Conservation (phyloP, 2,888 invertebrate genomes). For the Cloeon dipterum region DNA sequence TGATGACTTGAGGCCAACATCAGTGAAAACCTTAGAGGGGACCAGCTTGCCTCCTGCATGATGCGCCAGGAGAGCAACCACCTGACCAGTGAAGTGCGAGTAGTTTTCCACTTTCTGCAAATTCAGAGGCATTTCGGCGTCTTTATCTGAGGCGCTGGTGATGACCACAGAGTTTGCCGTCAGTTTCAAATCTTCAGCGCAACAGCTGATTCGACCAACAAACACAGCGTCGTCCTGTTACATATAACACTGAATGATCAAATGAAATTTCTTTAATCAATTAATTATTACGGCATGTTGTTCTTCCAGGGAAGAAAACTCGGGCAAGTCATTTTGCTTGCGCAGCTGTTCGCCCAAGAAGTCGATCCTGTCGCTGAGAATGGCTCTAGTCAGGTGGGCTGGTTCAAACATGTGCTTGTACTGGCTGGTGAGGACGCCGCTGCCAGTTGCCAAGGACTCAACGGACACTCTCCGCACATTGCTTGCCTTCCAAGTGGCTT, state of each 20-base stretch:
- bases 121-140: slow-evolving; percentile 22
- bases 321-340: slow-evolving; percentile 10
- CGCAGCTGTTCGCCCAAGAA: slow-evolving; percentile 14
- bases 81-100: slow-evolving; percentile 57
- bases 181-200: slow-evolving; percentile 39
- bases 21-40: not conserved
- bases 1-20: not conserved
- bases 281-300: slow-evolving; percentile 6
- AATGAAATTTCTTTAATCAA: not conserved
- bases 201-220: slow-evolving; percentile 53
- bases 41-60: slow-evolving; percentile 9
- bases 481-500: slow-evolving; percentile 1
- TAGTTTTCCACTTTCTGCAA: slow-evolving; percentile 28
- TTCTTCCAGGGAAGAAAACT: slow-evolving; percentile 12
- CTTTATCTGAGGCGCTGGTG: slow-evolving; percentile 30
- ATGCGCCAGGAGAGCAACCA: slow-evolving; percentile 47
- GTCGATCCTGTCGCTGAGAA: slow-evolving; percentile 19
- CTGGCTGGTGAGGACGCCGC: slow-evolving; percentile 7
- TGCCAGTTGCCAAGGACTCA: not conserved
- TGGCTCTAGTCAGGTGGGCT: slow-evolving; percentile 18
- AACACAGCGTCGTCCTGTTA: slow-evolving; percentile 23
- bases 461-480: not conserved
- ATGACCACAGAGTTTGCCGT: slow-evolving; percentile 44
- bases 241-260: not conserved
- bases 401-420: slow-evolving; percentile 27